Base-by-base conservation (phyloP, 2,113 vertebrate species). In the Procavia capensis region DNA sequence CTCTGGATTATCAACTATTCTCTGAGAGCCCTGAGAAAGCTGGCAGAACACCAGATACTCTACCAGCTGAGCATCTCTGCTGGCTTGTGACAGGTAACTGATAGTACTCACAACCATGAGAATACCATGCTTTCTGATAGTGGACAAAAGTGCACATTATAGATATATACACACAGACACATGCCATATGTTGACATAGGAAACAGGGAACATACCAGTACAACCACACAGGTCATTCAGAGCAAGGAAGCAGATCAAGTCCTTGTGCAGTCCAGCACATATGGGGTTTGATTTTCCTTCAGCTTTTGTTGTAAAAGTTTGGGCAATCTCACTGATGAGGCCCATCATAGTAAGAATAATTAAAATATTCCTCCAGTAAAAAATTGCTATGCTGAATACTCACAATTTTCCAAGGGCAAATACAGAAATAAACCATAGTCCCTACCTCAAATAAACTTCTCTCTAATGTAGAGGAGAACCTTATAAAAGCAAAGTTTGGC, bases 181-280 rank as follows among this genome's bases (percentile, higher is more conserved):
- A 22, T 24, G 57, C 57, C 45, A 9, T 0, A 5, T 50, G 39
- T 79, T 86, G 75, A 70, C 0, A 1, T n/a, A 34, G 43, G 34
- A 57, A 57, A 64, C 29, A 36, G 72, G 9, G 68, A 31, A 27
- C 45, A 36, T 0, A 27, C 8, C 61, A 2, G 24, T 1, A n/a
- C 0, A 5, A 16, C n/a, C 11, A 13, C 17, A 57, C 1, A 11
- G 2, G 16, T 1, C 41, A 36, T 5, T 9, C 59, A n/a, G 4
- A 11, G 36, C 5, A 14, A 64, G 47, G 20, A 41, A 7, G 34
- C n/a, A 59, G 61, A 8, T 25, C n/a, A 14, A 81, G 25, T 41
- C 79, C 29, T 54, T 14, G 39, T 54, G 22, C 6, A n/a, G 6
- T 36, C n/a, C 29, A 4, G 22, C 9, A 19, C 57, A 59, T 50